Base-by-base conservation (phyloP, 2,113 vertebrate species). In the Psephotus haematonotus region DNA sequence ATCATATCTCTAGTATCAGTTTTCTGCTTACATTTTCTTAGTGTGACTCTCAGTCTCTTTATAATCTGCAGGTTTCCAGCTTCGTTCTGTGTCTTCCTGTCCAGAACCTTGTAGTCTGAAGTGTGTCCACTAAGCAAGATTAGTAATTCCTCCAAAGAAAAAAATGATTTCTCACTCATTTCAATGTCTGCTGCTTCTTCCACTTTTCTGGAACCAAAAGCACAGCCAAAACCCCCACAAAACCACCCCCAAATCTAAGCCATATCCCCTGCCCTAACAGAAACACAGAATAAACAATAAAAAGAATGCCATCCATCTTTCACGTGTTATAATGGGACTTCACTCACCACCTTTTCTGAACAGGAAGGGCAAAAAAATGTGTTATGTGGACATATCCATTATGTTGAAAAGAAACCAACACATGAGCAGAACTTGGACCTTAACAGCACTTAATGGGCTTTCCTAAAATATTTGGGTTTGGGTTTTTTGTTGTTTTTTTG, bases 201-300 rank as follows among this genome's bases (percentile, higher is more conserved):
- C 10, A 52, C 15, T 64, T 67, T 53, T 82, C 52, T 57, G 49
- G 37, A 86, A 62, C 65, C 0, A 6, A 67, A 86, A 90, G 28
- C 7, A n/a, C 57, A n/a, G 57, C 33, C 20, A 23, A 47, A 67
- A 65, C 31, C 13, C 7, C 3, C 17, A 16, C 23, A 78, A 50
- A 86, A 41, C 3, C 17, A 27, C 3, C 2, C 5, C 2, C 24
- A 62, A 81, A 86, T n/a, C 4, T 8, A 86, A 65, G 2, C 1
- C 57, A 59, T 24, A 2, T 11, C 10, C 10, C 19, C 2, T 1
- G 0, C 2, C 13, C 13, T 10, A 60, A 43, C 37, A 81, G 52
- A 72, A 78, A 31, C 20, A 62, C 12, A 57, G 28, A 74, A 27
- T 24, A 52, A 74, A 49, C 7, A 28, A 19, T 43, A 19, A 55